Percentiles rank a stretch among this genome's conserved stretches.
Evolutionary conservation across 2,888 invertebrate genomes (phyloP).

Genomic region (Drosophila limbata): DNA sequence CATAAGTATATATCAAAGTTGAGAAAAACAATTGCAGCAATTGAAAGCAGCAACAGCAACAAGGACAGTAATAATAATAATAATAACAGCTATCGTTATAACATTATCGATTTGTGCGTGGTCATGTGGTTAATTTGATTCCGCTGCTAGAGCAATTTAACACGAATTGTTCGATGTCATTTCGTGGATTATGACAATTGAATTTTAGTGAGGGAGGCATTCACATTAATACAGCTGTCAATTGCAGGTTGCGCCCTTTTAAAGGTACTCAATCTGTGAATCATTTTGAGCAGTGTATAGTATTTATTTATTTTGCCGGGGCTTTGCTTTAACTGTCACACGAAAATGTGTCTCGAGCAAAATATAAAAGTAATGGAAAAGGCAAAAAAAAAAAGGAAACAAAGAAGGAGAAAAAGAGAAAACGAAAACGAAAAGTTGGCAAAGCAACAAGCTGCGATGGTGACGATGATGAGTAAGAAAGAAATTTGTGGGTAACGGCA

Average conservation of each 20-base stretch:
- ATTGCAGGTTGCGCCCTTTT: constrained; percentile 35
- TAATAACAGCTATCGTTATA: constrained; percentile 9
- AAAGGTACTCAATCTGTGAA: background rate
- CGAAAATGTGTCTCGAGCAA: constrained; percentile 5
- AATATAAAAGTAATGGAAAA: constrained; percentile 3
- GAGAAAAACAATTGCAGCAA: constrained; percentile 5
- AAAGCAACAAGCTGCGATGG: constrained; percentile 77
- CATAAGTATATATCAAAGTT: background rate
- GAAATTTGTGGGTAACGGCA: constrained; percentile 42
- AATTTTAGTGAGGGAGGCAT: constrained; percentile 27
- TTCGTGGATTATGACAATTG: constrained; percentile 41
- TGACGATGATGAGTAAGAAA: constrained; percentile 62
- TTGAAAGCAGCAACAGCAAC: background rate
- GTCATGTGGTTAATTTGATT: constrained; percentile 59
- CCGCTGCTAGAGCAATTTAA: constrained; percentile 46
- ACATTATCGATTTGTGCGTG: constrained; percentile 46
- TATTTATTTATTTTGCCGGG: constrained; percentile 14
- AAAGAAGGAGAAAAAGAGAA: constrained; percentile 8
- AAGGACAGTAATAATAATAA: background rate
- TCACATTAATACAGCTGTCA: constrained; percentile 43
- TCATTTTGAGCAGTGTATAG: constrained; percentile 28
- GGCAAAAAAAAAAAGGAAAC: constrained; percentile 9
- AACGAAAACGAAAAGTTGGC: constrained; percentile 70
- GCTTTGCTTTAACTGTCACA: constrained; percentile 48
- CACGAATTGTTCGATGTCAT: constrained; percentile 50